Evolutionary conservation across 2,888 invertebrate species (phyloP).

Genomic region (Eudasyphora cyanicolor): DNA sequence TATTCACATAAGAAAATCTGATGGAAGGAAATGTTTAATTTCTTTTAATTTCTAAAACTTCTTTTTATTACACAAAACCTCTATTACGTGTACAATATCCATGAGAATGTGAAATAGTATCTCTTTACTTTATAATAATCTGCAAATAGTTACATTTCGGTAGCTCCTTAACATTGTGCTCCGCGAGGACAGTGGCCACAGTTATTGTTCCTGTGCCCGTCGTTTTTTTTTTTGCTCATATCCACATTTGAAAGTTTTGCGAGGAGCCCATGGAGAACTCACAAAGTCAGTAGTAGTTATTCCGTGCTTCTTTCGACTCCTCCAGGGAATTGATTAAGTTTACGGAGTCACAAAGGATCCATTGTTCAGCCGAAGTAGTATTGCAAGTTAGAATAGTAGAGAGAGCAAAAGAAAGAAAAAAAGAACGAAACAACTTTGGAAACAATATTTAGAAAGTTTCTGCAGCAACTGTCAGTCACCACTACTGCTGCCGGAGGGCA

Average conservation of each 20-base stretch:
- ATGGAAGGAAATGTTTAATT: too few species aligned
- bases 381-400: neutral
- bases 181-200: neutral
- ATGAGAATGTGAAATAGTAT: too few species aligned
- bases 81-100: too few species aligned
- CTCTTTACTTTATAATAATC: neutral
- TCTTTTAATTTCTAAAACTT: too few species aligned
- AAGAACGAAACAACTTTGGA: neutral
- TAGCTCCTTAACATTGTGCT: too few species aligned
- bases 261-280: neutral
- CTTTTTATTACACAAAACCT: too few species aligned
- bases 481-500: neutral
- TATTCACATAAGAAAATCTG: too few species aligned
- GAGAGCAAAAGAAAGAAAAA: neutral
- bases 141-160: neutral
- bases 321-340: conserved; percentile 57
- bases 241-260: conserved; percentile 3
- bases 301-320: neutral
- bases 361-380: conserved; percentile 31
- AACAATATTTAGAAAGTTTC: conserved; percentile 27
- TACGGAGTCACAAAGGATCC: conserved; percentile 46
- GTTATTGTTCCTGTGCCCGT: neutral
- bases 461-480: neutral
- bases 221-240: neutral
- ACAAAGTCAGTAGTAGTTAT: neutral